Percentiles rank a stretch among this genome's conserved stretches.
phyloP scores from a whole-genome alignment of 2,797 vertebrate species.

The Sciurus carolinensis region DNA sequence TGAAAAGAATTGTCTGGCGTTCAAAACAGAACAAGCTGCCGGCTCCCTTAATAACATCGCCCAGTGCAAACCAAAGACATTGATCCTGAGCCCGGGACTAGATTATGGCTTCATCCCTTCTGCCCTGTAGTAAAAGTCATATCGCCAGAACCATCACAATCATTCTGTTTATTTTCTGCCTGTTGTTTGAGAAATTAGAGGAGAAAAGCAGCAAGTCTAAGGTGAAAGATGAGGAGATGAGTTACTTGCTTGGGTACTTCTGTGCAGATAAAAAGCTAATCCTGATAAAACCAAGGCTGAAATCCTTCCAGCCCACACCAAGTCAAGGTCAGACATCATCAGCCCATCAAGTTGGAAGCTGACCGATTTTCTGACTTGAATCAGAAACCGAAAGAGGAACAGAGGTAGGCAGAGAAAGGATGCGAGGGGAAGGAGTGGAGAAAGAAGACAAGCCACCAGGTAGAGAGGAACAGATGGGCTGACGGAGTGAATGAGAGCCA shows the following conservation, averaged over 20 bases:
- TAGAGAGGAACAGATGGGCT: slow-evolving; percentile 43
- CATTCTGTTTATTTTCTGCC: slow-evolving; percentile 85
- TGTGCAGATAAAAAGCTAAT: slow-evolving; percentile 90
- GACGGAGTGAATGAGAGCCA: slow-evolving; percentile 24
- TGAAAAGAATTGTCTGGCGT: slow-evolving; percentile 74
- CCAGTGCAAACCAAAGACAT: slow-evolving; percentile 68
- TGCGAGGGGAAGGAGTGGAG: not conserved
- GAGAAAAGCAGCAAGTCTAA: slow-evolving; percentile 86
- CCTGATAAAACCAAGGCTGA: slow-evolving; percentile 89
- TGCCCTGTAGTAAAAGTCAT: slow-evolving; percentile 78
- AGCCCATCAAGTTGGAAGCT: slow-evolving; percentile 87
- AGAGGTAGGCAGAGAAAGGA: slow-evolving; percentile 62
- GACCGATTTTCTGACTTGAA: slow-evolving; percentile 83
- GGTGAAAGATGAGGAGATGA: slow-evolving; percentile 87
- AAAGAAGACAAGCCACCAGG: not conserved
- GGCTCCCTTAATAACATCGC: slow-evolving; percentile 76
- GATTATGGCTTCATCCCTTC: slow-evolving; percentile 77
- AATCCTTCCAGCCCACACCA: slow-evolving; percentile 87
- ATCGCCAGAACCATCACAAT: slow-evolving; percentile 76
- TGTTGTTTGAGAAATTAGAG: slow-evolving; percentile 85
- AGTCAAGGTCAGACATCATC: slow-evolving; percentile 88
- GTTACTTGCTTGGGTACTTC: slow-evolving; percentile 87
- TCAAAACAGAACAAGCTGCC: slow-evolving; percentile 74
- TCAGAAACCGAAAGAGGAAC: not conserved
- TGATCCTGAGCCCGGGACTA: slow-evolving; percentile 69